phyloP scores from a whole-genome alignment of 2,888 invertebrate species.

The Stegana nigrithorax region DNA sequence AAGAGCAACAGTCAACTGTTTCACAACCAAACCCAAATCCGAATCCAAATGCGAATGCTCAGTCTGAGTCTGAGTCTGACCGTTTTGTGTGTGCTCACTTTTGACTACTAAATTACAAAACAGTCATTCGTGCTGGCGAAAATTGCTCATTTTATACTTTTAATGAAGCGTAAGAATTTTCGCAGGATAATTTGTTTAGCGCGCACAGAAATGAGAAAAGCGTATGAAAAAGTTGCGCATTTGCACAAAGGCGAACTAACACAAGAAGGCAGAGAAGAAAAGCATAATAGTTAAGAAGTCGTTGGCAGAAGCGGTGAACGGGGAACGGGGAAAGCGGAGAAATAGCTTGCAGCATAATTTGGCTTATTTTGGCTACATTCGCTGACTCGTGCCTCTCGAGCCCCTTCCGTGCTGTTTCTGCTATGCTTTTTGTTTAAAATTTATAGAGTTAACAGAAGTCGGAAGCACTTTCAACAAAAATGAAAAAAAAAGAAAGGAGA shows the following conservation, averaged over 20 bases:
- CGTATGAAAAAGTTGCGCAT: conserved; percentile 3
- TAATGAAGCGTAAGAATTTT: conserved; percentile 65
- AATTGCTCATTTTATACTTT: conserved; percentile 57
- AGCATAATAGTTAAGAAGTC: conserved; percentile 6
- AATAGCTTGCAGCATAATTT: conserved; percentile 50
- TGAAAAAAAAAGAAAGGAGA: not conserved
- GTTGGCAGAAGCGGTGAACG: not conserved
- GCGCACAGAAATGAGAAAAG: conserved; percentile 23
- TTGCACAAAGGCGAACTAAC: conserved; percentile 25
- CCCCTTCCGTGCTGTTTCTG: not conserved
- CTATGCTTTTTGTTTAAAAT: conserved; percentile 33
- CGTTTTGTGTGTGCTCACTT: conserved; percentile 22
- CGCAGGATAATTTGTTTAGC: conserved; percentile 63
- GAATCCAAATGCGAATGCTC: not conserved
- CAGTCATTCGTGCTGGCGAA: conserved; percentile 32
- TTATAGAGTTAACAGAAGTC: conserved; percentile 43
- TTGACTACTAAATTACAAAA: conserved; percentile 41
- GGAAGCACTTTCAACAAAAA: conserved; percentile 7
- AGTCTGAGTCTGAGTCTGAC: not conserved
- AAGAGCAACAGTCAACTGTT: not conserved
- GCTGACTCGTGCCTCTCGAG: not conserved
- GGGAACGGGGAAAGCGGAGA: not conserved
- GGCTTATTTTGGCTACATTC: conserved; percentile 50
- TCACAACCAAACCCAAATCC: not conserved
- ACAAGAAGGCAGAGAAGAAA: not conserved